Percentiles rank a stretch among this genome's conserved stretches.
phyloP scores from a whole-genome alignment of 2,797 vertebrate genomes.

The Eospalax fontanierii region DNA sequence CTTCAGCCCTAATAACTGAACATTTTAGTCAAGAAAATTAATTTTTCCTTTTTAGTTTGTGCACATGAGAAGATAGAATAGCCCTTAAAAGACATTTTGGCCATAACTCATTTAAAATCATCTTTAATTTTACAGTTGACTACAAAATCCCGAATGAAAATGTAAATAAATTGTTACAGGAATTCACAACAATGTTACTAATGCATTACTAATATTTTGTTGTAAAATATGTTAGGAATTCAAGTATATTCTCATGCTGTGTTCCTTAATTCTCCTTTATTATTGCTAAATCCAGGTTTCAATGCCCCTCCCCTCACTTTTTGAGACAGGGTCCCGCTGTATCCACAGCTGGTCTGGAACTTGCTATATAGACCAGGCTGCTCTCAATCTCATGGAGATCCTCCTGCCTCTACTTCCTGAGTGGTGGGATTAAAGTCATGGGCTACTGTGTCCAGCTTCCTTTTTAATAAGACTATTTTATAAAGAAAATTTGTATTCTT shows the following conservation, averaged over 20 bases:
- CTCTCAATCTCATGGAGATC: no score
- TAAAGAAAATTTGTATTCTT: conserved; percentile 54
- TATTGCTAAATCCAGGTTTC: conserved; percentile 35
- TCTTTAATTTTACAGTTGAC: conserved; percentile 59
- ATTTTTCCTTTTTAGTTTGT: conserved; percentile 56
- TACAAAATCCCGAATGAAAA: conserved; percentile 58
- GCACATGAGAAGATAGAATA: conserved; percentile 29
- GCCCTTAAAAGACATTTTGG: conserved; percentile 60
- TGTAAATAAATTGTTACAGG: conserved; percentile 18
- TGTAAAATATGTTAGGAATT: conserved; percentile 48
- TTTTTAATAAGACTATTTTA: conserved; percentile 33
- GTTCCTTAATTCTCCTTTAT: conserved; percentile 36
- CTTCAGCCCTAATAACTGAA: neutral
- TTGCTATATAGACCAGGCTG: no score
- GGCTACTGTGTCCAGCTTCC: neutral
- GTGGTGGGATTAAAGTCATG: no score
- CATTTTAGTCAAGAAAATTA: conserved; percentile 60
- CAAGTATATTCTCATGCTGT: conserved; percentile 22
- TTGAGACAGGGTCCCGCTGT: no score
- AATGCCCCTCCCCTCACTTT: neutral
- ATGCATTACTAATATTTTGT: conserved; percentile 48
- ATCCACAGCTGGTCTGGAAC: no score
- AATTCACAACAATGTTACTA: conserved; percentile 33
- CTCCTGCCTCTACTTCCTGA: no score
- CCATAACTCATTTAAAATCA: conserved; percentile 34